Conservation (phyloP, 2,113 vertebrate genomes). For the Sylvietta virens region DNA sequence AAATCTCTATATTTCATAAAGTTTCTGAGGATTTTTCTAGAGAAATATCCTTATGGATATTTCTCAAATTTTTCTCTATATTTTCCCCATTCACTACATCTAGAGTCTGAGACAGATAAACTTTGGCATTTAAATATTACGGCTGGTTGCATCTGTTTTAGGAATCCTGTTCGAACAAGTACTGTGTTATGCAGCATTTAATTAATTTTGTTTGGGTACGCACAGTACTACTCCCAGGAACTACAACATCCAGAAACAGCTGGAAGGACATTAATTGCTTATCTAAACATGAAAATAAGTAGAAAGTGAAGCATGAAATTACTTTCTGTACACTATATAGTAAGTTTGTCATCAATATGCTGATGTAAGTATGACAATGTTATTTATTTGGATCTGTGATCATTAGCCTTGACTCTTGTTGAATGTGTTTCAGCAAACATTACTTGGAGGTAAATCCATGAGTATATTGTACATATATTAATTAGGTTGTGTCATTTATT, state of each 20-base stretch:
- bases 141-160: not conserved
- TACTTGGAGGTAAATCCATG: not conserved
- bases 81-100: not conserved
- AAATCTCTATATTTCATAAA: not conserved
- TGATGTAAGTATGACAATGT: not conserved
- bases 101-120: not conserved
- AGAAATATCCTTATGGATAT: not conserved
- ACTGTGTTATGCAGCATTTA: not conserved
- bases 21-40: not conserved
- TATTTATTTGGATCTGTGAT: not conserved
- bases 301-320: slow-evolving; percentile 32
- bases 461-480: not conserved
- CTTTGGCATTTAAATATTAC: not conserved
- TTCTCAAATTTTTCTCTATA: not conserved
- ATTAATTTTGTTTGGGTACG: not conserved
- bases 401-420: not conserved
- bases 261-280: not conserved
- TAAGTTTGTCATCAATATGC: not conserved
- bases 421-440: not conserved
- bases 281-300: slow-evolving; percentile 17
- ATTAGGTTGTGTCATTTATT: not conserved
- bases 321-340: not conserved
- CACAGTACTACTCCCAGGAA: not conserved
- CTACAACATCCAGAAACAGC: not conserved
- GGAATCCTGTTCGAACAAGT: not conserved